Conservation (phyloP, 2,888 invertebrate species). For the Cephus nigrinus region DNA sequence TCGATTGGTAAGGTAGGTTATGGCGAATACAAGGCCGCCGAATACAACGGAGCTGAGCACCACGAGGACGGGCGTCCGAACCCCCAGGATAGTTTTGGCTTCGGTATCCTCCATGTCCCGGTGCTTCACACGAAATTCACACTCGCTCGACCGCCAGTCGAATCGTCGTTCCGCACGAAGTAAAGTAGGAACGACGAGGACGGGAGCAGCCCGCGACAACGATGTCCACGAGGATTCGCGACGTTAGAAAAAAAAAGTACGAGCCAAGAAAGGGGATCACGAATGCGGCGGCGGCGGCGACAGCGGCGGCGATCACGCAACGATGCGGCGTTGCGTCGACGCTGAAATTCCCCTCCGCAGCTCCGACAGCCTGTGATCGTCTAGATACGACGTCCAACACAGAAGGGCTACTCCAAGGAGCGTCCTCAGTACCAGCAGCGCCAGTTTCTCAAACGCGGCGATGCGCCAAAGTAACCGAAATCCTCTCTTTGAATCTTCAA, state of each 20-base stretch:
- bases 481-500: no score
- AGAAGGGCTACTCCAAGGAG: no score
- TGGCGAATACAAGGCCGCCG: conserved; percentile 36
- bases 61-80: conserved; percentile 29
- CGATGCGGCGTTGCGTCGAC: conserved; percentile 27
- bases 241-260: no score
- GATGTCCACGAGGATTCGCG: no score
- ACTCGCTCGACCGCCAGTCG: no score
- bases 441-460: no score
- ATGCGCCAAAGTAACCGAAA: no score
- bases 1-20: conserved; percentile 40
- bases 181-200: neutral
- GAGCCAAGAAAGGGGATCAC: no score
- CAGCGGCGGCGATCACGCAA: conserved; percentile 25
- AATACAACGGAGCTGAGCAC: conserved; percentile 31
- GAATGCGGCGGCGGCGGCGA: no score
- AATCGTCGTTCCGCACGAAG: no score
- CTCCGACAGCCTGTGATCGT: neutral
- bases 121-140: no score
- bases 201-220: neutral
- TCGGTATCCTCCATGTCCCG: conserved; percentile 29
- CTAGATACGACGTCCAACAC: neutral
- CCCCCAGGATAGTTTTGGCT: conserved; percentile 20
- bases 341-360: conserved; percentile 1
- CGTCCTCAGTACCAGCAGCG: no score